Evolutionary conservation across 2,888 invertebrate species (phyloP).

Genomic region (Chorisops tibialis): DNA sequence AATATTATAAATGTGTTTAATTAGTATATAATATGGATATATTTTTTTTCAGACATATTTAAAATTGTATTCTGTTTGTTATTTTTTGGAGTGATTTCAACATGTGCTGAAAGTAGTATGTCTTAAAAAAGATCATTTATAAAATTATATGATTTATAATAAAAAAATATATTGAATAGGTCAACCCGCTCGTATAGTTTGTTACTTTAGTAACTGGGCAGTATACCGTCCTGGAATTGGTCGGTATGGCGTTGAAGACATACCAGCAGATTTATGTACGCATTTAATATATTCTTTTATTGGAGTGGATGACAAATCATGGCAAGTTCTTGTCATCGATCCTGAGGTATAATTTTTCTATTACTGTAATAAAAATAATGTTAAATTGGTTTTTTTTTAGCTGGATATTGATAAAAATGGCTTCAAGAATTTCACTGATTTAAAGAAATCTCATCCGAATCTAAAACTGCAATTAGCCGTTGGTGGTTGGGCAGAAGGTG

Average conservation of each 20-base stretch:
- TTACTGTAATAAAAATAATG: conserved; percentile 19
- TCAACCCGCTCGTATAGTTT: conserved; percentile 51
- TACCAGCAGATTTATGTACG: conserved; percentile 78
- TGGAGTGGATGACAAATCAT: conserved; percentile 73
- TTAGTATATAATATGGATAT: too few species aligned
- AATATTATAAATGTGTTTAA: too few species aligned
- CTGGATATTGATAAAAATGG: conserved; percentile 72
- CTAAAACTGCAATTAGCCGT: conserved; percentile 78
- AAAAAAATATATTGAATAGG: conserved; percentile 32
- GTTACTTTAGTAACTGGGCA: conserved; percentile 65
- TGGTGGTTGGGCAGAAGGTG: conserved; percentile 90
- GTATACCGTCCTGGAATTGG: conserved; percentile 79
- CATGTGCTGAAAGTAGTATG: too few species aligned
- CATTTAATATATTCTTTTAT: conserved; percentile 87
- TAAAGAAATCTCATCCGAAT: conserved; percentile 66
- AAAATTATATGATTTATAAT: too few species aligned
- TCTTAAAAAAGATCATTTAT: too few species aligned
- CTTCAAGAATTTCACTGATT: conserved; percentile 73
- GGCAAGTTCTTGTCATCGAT: conserved; percentile 76
- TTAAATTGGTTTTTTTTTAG: conserved; percentile 46
- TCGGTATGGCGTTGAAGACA: conserved; percentile 77
- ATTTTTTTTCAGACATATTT: too few species aligned
- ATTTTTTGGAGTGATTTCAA: too few species aligned
- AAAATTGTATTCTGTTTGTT: too few species aligned
- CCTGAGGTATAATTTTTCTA: conserved; percentile 61